A percentile compares a stretch with the other conserved stretches of the same genome.
Evolutionary conservation across 1,140 invertebrate species (phyloP).

Genomic region (Brachionus rubens): DNA sequence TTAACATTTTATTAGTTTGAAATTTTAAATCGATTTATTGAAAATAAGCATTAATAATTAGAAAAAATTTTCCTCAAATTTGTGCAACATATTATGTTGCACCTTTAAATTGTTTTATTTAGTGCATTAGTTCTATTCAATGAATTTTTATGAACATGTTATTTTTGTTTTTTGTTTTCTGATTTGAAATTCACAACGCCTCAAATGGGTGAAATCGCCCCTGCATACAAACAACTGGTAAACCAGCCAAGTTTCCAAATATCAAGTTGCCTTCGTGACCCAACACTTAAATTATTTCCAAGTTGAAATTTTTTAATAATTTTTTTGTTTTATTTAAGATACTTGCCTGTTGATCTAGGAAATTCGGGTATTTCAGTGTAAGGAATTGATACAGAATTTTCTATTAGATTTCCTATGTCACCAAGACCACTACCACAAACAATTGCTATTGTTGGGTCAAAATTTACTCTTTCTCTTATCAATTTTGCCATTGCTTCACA

Average conservation of each 20-base stretch:
- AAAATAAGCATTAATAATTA: too few species aligned
- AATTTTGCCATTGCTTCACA: conserved; percentile 12
- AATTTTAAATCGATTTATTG: too few species aligned
- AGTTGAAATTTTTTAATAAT: not conserved
- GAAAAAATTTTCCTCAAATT: too few species aligned
- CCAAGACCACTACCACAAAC: conserved; percentile 91
- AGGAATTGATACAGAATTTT: conserved; percentile 70
- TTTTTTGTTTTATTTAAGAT: not conserved
- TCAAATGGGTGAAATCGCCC: conserved; percentile 93
- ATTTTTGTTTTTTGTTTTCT: too few species aligned
- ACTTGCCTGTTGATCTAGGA: conserved; percentile 69
- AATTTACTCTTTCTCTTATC: conserved; percentile 9
- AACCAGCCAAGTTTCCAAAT: conserved; percentile 74
- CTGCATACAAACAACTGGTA: conserved; percentile 87
- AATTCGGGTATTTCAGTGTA: conserved; percentile 88
- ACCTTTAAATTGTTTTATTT: too few species aligned
- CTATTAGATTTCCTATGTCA: conserved; percentile 74
- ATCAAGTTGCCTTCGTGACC: conserved; percentile 85
- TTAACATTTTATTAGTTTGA: too few species aligned
- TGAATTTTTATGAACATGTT: too few species aligned
- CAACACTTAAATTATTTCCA: conserved; percentile 63
- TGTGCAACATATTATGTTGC: too few species aligned
- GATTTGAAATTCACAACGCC: too few species aligned
- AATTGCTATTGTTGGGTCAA: conserved; percentile 76
- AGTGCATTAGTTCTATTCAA: too few species aligned